Percentiles rank a stretch among this genome's conserved stretches.
phyloP scores from a whole-genome alignment of 2,113 vertebrate species.

The Corythornis cristatus region DNA sequence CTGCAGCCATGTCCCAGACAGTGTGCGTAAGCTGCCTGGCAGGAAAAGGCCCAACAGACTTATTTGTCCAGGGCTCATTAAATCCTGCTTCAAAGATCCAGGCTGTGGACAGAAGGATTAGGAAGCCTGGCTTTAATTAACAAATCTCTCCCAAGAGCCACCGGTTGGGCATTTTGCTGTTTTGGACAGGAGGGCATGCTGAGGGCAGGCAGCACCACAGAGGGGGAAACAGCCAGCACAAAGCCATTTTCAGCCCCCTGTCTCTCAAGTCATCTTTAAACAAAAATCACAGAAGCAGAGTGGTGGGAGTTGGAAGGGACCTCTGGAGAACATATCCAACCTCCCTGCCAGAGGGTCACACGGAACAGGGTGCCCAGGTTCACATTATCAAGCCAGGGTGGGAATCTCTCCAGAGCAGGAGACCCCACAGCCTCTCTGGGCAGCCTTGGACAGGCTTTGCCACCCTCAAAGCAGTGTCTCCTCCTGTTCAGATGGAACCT shows the following conservation, averaged over 20 bases:
- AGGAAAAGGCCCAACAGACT: constrained; percentile 41
- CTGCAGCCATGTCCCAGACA: neutral
- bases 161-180: neutral
- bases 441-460: neutral
- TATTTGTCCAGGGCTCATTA: constrained; percentile 27
- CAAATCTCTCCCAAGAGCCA: neutral
- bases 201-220: neutral
- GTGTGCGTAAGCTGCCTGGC: neutral
- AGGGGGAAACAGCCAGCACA: fast-evolving
- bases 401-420: neutral
- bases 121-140: constrained; percentile 57
- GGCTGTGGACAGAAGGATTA: constrained; percentile 49
- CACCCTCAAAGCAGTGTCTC: neutral
- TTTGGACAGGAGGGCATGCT: neutral
- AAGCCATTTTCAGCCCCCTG: neutral
- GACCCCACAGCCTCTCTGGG: neutral
- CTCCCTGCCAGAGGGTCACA: neutral
- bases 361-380: too few relatives aligned
- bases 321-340: neutral
- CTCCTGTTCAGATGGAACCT: neutral
- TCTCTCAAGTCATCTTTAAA: neutral
- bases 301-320: neutral
- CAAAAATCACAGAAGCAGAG: neutral
- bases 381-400: too few relatives aligned
- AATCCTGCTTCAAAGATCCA: neutral